Conservation (phyloP, 2,888 invertebrate species). For the Himalopsyche anomala region DNA sequence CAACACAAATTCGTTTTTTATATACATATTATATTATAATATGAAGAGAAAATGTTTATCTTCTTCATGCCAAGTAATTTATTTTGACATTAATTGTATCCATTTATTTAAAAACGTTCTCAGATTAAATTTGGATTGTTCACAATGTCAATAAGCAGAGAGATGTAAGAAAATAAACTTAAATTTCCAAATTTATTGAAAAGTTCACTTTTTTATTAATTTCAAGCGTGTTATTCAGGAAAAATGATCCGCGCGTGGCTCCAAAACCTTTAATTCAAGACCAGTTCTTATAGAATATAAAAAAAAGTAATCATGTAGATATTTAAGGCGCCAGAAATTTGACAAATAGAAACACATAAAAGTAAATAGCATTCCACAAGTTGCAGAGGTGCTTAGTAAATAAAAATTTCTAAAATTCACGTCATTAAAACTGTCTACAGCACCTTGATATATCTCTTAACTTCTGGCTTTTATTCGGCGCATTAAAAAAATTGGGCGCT, state of each 20-base stretch:
- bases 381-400: slow-evolving; percentile 1
- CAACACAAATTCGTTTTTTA: no score
- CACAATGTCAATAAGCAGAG: neutral
- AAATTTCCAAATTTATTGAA: no score
- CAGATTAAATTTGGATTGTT: no score
- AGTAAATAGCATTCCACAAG: neutral
- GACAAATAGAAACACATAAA: slow-evolving; percentile 26
- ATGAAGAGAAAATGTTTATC: no score
- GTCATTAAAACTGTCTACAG: slow-evolving; percentile 5
- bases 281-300: neutral
- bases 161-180: neutral
- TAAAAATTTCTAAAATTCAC: slow-evolving; percentile 26
- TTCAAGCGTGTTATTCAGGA: no score
- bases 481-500: slow-evolving; percentile 30
- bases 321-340: neutral
- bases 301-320: neutral
- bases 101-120: no score
- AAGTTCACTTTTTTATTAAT: no score
- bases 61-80: no score
- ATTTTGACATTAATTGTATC: no score
- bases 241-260: no score
- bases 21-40: no score
- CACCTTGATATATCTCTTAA: slow-evolving; percentile 20
- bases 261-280: no score
- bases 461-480: slow-evolving; percentile 21